These are phyloP conservation scores for Lordiphosa clarofinis DNA, from an alignment of 1,140 invertebrate genomes.

Conservation along the genomic window DNA sequence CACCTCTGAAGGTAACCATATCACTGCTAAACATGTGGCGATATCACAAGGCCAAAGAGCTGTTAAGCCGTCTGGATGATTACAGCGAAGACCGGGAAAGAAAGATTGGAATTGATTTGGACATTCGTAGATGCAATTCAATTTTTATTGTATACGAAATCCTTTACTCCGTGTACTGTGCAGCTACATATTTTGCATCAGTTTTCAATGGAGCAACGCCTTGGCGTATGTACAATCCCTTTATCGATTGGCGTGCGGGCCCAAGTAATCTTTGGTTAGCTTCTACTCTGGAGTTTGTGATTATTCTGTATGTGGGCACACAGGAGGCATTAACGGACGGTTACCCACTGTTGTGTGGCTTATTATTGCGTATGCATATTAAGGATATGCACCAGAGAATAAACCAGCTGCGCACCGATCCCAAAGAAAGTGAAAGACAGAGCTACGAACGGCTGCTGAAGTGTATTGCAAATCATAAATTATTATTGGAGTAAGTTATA, in stretches of 20 bases:
- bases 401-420: conserved; percentile 22
- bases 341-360: conserved; percentile 25
- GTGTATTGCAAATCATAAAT: too few species aligned
- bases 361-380: conserved; percentile 26
- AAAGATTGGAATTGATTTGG: conserved; percentile 22
- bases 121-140: conserved; percentile 28
- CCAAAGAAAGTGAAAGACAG: conserved; percentile 8
- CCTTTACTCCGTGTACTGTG: conserved; percentile 19
- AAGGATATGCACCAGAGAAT: conserved; percentile 17
- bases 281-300: conserved; percentile 9
- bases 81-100: conserved; percentile 14
- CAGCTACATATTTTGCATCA: conserved; percentile 9
- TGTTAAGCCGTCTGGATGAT: conserved; percentile 26
- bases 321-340: conserved; percentile 20
- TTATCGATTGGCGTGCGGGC: conserved; percentile 31
- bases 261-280: conserved; percentile 13
- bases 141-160: conserved; percentile 21
- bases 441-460: conserved; percentile 21
- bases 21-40: conserved; percentile 7
- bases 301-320: conserved; percentile 5
- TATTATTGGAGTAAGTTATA: background rate
- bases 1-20: conserved; percentile 13
- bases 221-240: conserved; percentile 36
- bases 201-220: conserved; percentile 9
- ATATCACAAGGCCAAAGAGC: conserved; percentile 16